Conservation (phyloP, 1,140 invertebrate genomes). For the Doryteuthis pealeii region DNA sequence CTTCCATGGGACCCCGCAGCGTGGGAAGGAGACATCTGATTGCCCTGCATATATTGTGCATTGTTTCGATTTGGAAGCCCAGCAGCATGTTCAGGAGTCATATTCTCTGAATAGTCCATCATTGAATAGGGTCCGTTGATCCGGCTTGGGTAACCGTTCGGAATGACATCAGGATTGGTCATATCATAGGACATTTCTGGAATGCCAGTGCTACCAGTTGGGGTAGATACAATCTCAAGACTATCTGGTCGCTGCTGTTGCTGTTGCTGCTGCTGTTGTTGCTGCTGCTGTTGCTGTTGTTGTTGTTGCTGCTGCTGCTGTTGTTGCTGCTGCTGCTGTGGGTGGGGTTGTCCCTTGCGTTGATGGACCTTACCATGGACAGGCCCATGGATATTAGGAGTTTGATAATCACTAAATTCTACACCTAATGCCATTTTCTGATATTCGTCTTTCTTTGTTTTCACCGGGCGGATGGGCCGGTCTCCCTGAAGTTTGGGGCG, state of each 20-base stretch:
- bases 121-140: slow-evolving; percentile 25
- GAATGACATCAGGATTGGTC: background rate
- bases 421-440: slow-evolving; percentile 33
- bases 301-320: slow-evolving; percentile 2
- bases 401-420: slow-evolving; percentile 35
- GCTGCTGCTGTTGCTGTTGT: slow-evolving; percentile 49
- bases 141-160: slow-evolving; percentile 4
- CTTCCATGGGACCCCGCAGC: slow-evolving; percentile 6
- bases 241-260: slow-evolving; percentile 74
- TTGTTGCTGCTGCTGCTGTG: background rate
- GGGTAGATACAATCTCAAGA: slow-evolving; percentile 66
- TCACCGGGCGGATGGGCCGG: slow-evolving; percentile 29
- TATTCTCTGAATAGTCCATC: slow-evolving; percentile 19
- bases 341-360: slow-evolving; percentile 20
- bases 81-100: slow-evolving; percentile 57
- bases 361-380: slow-evolving; percentile 13
- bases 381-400: slow-evolving; percentile 11
- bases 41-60: slow-evolving; percentile 2
- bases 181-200: slow-evolving; percentile 10
- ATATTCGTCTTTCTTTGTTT: slow-evolving; percentile 41
- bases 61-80: slow-evolving; percentile 51
- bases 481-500: slow-evolving; percentile 26
- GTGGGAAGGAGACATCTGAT: slow-evolving; percentile 14
- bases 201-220: slow-evolving; percentile 32
- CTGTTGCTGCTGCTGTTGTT: slow-evolving; percentile 37